Conservation (phyloP, 2,113 vertebrate species). For the Trogon surrucura region DNA sequence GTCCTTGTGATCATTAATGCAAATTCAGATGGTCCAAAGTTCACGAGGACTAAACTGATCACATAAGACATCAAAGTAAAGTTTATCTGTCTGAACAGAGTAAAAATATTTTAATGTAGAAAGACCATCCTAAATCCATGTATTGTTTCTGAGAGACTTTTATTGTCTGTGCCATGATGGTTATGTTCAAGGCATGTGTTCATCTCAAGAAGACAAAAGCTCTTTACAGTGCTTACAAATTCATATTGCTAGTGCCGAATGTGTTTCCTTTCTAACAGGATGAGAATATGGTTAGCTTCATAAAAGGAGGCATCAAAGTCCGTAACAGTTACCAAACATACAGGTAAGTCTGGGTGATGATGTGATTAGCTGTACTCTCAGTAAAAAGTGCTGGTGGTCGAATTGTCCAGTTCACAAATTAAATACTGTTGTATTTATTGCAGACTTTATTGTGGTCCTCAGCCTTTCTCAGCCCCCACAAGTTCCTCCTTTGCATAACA, state of each 20-base stretch:
- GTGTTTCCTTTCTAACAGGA: constrained; percentile 79
- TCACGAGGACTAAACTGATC: not conserved
- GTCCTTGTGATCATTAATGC: not conserved
- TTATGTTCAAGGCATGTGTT: not conserved
- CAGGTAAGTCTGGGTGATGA: constrained; percentile 79
- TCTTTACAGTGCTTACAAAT: not conserved
- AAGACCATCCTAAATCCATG: not conserved
- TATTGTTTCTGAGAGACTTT: not conserved
- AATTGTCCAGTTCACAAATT: not conserved
- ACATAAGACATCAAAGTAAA: not conserved
- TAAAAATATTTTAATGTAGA: not conserved
- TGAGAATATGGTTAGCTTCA: constrained; percentile 99
- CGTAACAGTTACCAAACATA: constrained; percentile 97
- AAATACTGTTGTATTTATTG: not conserved
- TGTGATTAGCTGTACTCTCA: not conserved
- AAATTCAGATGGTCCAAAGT: not conserved
- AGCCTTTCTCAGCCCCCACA: not conserved
- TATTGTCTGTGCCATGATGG: not conserved
- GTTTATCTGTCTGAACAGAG: not conserved
- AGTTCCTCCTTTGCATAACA: not conserved
- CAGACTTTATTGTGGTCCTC: not conserved
- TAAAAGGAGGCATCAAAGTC: constrained; percentile 97
- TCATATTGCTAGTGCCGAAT: not conserved
- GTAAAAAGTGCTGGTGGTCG: not conserved
- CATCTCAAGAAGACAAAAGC: not conserved